Conservation (phyloP, 2,797 vertebrate genomes). For the Emydoidea blandingii region DNA sequence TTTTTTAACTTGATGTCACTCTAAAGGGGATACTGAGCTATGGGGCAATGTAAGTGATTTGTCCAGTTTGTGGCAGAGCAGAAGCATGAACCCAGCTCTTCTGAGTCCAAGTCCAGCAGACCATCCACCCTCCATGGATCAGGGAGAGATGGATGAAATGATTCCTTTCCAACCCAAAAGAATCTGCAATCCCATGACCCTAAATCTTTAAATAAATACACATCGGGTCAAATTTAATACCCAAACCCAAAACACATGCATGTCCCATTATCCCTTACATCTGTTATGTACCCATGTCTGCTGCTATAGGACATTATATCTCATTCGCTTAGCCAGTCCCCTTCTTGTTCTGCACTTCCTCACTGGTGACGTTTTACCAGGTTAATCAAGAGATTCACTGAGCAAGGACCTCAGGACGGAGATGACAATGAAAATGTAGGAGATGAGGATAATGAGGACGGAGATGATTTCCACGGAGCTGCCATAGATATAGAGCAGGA, state of each 20-base stretch:
- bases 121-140: no score
- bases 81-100: no score
- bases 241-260: not conserved
- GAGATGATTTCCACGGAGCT: slow-evolving; percentile 52
- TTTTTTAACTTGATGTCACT: no score
- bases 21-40: no score
- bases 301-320: not conserved
- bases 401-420: slow-evolving; percentile 23
- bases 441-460: slow-evolving; percentile 29
- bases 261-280: not conserved
- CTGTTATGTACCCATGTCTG: not conserved
- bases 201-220: not conserved
- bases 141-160: not conserved
- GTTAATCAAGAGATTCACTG: no score
- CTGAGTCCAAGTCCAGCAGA: no score
- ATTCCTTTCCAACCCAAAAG: not conserved
- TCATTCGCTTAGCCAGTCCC: not conserved
- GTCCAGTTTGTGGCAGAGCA: no score
- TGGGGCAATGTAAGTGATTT: no score
- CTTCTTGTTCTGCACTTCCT: not conserved
- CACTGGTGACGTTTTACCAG: no score
- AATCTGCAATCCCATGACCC: not conserved
- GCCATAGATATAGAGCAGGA: slow-evolving; percentile 24
- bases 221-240: not conserved
- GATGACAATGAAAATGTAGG: slow-evolving; percentile 20